Evolutionary conservation across 2,888 invertebrate species (phyloP).

Genomic region (Megamerina dolium): DNA sequence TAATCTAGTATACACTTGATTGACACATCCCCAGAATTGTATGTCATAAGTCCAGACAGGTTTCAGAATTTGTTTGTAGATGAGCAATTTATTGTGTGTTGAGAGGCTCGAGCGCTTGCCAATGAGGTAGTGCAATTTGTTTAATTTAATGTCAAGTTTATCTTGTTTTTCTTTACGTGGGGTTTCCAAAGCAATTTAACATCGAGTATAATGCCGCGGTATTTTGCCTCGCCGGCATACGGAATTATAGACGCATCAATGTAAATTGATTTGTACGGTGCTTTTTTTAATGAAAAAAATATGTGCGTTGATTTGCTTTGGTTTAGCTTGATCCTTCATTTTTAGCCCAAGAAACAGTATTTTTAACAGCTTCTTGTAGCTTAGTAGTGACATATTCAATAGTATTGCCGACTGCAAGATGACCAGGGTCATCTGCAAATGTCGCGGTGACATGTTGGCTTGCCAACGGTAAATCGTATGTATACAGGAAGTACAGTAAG

Average conservation of each 20-base stretch:
- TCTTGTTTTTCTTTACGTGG: background rate
- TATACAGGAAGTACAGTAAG: background rate
- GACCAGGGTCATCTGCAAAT: background rate
- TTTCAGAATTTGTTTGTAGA: conserved; percentile 13
- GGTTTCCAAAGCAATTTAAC: background rate
- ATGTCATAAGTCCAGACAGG: conserved; percentile 18
- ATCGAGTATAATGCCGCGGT: background rate
- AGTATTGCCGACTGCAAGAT: background rate
- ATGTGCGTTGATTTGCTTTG: background rate
- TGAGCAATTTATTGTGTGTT: conserved; percentile 7
- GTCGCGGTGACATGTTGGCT: background rate
- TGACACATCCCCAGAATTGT: conserved; percentile 16
- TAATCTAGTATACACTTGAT: conserved; percentile 10
- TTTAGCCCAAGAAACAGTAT: background rate
- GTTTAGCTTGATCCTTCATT: background rate
- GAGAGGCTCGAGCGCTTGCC: conserved; percentile 2
- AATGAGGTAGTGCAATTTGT: background rate
- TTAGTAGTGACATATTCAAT: background rate
- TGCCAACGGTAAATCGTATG: background rate
- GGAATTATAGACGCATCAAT: background rate
- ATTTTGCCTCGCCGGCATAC: background rate
- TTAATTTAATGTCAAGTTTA: conserved; percentile 1
- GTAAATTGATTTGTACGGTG: background rate
- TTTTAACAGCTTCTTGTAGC: background rate
- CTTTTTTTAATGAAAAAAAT: background rate